phyloP scores from a whole-genome alignment of 2,113 vertebrate genomes.

The Xiphias gladius region DNA sequence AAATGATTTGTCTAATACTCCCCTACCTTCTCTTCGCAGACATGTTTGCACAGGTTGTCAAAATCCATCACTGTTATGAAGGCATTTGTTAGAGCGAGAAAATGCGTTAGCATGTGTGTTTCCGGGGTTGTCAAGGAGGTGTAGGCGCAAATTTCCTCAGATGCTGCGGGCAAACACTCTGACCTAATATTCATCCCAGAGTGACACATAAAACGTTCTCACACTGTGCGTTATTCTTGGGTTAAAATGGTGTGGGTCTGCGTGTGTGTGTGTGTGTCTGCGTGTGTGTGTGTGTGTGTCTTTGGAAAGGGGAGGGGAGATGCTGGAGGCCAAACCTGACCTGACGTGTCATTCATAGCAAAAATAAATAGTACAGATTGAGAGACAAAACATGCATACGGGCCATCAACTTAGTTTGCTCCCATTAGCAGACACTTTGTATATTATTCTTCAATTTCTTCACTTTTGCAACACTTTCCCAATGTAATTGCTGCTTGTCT shows the following conservation, averaged over 20 bases:
- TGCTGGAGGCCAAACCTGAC: conserved; percentile 21
- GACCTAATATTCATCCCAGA: conserved; percentile 31
- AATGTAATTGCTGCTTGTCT: neutral
- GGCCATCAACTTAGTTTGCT: neutral
- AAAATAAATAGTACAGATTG: conserved; percentile 10
- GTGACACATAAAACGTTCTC: conserved; percentile 2
- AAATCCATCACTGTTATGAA: neutral
- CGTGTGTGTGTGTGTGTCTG: no score
- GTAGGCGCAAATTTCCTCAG: neutral
- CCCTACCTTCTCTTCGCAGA: neutral
- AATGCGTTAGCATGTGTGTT: neutral
- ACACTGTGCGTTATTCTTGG: neutral
- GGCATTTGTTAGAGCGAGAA: neutral
- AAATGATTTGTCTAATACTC: neutral
- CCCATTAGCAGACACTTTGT: conserved; percentile 8
- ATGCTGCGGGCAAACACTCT: conserved; percentile 6
- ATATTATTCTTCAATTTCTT: conserved; percentile 30
- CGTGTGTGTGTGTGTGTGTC: neutral
- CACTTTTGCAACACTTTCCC: neutral
- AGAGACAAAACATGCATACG: neutral
- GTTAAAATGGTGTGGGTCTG: neutral
- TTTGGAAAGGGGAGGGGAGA: neutral
- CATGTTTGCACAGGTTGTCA: conserved; percentile 13
- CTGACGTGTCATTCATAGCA: conserved; percentile 27
- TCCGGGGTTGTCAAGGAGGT: conserved; percentile 10